Percentiles rank a stretch among this genome's conserved stretches.
Conservation (phyloP, 2,797 vertebrate species). For the Morelia viridis region DNA sequence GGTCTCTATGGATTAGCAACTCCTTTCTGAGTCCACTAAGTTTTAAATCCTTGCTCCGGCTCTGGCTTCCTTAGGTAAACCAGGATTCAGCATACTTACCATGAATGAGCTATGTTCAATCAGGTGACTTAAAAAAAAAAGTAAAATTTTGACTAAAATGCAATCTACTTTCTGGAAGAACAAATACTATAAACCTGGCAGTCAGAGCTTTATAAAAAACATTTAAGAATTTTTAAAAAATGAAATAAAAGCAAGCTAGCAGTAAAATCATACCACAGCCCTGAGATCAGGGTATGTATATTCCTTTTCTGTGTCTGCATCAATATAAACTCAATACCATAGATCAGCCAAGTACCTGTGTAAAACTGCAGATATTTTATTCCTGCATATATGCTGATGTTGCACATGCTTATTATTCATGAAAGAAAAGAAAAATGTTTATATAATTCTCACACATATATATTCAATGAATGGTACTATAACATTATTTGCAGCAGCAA, state of each 20-base stretch:
- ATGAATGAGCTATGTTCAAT: slow-evolving; percentile 53
- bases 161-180: slow-evolving; percentile 48
- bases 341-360: slow-evolving; percentile 40
- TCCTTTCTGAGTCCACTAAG: not conserved
- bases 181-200: slow-evolving; percentile 50
- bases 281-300: slow-evolving; percentile 28
- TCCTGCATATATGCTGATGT: not conserved
- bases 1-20: not conserved
- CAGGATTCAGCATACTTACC: not conserved
- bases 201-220: slow-evolving; percentile 55
- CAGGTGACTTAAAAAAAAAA: slow-evolving; percentile 26
- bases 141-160: slow-evolving; percentile 35
- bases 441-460: not conserved
- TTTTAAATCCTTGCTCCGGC: not conserved
- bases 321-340: slow-evolving; percentile 35
- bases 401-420: not conserved
- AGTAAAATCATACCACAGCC: slow-evolving; percentile 50
- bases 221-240: slow-evolving; percentile 52
- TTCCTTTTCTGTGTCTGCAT: slow-evolving; percentile 14
- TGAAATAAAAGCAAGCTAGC: slow-evolving; percentile 36
- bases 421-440: not conserved
- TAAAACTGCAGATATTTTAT: slow-evolving; percentile 19
- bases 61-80: not conserved
- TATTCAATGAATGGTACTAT: not conserved
- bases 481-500: not conserved